Conservation (phyloP, 2,113 vertebrate species). For the Rhegmatorhina hoffmannsi region DNA sequence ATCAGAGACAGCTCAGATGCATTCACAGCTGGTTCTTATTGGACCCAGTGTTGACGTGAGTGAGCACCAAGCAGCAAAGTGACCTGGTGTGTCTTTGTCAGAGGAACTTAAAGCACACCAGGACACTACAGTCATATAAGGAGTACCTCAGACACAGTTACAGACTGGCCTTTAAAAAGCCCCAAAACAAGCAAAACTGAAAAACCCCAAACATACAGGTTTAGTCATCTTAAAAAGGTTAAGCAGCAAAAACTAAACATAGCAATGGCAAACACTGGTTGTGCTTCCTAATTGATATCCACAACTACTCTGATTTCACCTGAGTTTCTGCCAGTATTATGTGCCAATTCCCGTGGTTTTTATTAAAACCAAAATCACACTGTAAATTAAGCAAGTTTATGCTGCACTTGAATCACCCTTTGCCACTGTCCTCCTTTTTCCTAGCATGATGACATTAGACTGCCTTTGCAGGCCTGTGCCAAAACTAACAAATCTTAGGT, state of each 20-base stretch:
- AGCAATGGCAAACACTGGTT: neutral
- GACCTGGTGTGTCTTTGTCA: neutral
- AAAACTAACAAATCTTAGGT: conserved; percentile 16
- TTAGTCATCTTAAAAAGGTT: neutral
- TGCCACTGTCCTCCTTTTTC: neutral
- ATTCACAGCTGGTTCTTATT: conserved; percentile 51
- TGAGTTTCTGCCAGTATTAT: neutral
- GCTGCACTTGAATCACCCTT: neutral
- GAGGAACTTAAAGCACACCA: neutral
- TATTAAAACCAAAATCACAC: neutral
- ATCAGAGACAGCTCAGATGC: conserved; percentile 44
- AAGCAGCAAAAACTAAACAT: neutral
- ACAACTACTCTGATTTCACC: neutral
- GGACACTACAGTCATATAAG: neutral
- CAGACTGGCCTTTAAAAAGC: neutral
- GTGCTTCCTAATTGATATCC: neutral
- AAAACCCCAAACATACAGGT: neutral
- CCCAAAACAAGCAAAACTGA: neutral
- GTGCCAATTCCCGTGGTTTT: neutral
- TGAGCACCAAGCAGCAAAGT: neutral
- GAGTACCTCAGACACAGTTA: neutral
- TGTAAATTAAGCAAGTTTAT: conserved; percentile 5
- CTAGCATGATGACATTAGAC: neutral
- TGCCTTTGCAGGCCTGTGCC: neutral
- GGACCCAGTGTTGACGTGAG: neutral